Percentiles rank a stretch among this genome's conserved stretches.
Conservation (phyloP, 2,888 invertebrate genomes). For the Pelosia muscerda region DNA sequence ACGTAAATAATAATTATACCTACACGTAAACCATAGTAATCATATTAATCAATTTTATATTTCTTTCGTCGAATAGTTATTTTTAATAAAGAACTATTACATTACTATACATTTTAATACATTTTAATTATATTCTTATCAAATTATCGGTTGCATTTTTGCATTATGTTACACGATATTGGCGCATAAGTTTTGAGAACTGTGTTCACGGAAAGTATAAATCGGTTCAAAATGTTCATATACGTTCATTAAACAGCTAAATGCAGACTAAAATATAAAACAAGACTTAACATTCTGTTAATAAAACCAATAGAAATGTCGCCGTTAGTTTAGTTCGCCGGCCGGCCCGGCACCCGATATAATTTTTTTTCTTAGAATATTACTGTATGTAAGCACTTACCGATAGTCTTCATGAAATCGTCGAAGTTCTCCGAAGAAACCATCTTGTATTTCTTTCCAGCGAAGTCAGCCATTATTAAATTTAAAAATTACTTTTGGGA, state of each 20-base stretch:
- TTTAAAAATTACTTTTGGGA: conserved; percentile 48
- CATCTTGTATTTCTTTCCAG: conserved; percentile 94
- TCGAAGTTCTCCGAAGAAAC: conserved; percentile 94
- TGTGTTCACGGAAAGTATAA: background rate
- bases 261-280: background rate
- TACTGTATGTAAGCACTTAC: conserved; percentile 85
- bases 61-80: background rate
- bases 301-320: background rate
- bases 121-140: background rate
- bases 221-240: background rate
- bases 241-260: background rate
- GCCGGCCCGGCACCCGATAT: conserved; percentile 73
- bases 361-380: conserved; percentile 48
- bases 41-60: background rate
- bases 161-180: background rate
- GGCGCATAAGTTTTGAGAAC: background rate
- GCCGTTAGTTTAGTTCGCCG: conserved; percentile 52
- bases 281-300: background rate
- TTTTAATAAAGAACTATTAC: background rate
- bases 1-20: background rate
- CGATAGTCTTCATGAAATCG: conserved; percentile 95
- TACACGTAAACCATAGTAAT: background rate
- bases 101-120: too few relatives aligned
- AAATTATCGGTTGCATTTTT: background rate
- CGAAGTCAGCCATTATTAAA: conserved; percentile 76